Evolutionary conservation across 1,140 invertebrate species (phyloP), one percentile per base, ranked within the genome.

Genomic region (Ceratoteleas bidentatus): DNA sequence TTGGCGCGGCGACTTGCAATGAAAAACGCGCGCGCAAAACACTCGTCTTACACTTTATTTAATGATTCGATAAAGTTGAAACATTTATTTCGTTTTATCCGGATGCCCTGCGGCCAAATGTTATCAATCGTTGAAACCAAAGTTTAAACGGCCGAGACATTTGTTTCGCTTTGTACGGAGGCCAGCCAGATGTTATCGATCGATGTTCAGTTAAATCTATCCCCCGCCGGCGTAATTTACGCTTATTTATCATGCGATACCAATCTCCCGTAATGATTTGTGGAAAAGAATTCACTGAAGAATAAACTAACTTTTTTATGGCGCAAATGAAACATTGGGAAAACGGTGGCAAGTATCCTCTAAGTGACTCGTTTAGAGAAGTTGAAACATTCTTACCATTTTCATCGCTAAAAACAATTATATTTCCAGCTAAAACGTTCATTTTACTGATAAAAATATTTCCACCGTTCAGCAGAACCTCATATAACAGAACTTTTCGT

Each of bases 61-160:
- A 73, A 80, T 62, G 68, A 80, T 69, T 80, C 61, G 77, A 73
- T 80, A 68, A 73, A 80, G 60, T 73, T 70, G 47, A 68, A 73
- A 47, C 69, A 80, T 80, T 80, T 80, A 52, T 80, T 68, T 73
- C 16, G 56, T 38, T 68, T 78, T 70, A 72, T 78, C 61, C 49
- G 32, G 47, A 58, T 60, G 62, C 43, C 36, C 33, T 38, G 64
- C 24, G 6, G 60, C 64, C 43, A 68, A 56, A 68, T 80, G 57
- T 68, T 68, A 80, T 80, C 77, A 80, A 61, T 80, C 56, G 61
- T 47, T 40, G 57, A 73, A 80, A 80, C 58, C 69, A 68, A 80
- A 80, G 69, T 79, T 79, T 73, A 79, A 79, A 79, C 76, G 54
- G 40, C 62, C 33, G 62, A 62, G 61, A 79, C 62, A 62, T 73